Conservation (phyloP, 1,140 invertebrate species). For the Apis laboriosa region DNA sequence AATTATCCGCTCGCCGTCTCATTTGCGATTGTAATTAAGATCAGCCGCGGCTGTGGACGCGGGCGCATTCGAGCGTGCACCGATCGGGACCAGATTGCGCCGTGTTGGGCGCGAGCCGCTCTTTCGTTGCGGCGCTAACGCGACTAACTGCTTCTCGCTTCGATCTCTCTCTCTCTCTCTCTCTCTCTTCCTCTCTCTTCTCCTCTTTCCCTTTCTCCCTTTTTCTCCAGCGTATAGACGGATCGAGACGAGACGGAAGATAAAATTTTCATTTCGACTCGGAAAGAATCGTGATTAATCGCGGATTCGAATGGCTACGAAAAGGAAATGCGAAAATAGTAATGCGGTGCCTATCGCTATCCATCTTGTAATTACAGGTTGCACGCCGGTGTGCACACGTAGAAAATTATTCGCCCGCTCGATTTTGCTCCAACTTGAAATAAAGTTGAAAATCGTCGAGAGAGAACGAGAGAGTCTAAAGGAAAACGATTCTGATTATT, state of each 20-base stretch:
- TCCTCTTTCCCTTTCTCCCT: not conserved
- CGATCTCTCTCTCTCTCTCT: conserved; percentile 4
- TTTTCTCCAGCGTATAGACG: too few relatives aligned
- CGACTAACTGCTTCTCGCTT: conserved; percentile 49
- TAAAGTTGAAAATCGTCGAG: not conserved
- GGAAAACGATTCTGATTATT: conserved; percentile 20
- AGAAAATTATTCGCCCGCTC: not conserved
- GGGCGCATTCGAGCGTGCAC: conserved; percentile 59
- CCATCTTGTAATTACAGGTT: conserved; percentile 39
- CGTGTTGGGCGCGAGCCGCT: not conserved
- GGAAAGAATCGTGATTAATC: conserved; percentile 16
- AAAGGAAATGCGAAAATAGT: not conserved
- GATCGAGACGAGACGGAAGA: not conserved
- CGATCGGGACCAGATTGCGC: conserved; percentile 53
- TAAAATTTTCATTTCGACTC: not conserved
- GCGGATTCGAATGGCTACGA: not conserved
- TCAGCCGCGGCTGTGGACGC: conserved; percentile 40
- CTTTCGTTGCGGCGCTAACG: conserved; percentile 47
- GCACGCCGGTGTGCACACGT: not conserved
- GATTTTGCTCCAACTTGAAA: not conserved
- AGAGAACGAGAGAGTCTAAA: too few relatives aligned
- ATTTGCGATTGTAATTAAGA: conserved; percentile 76
- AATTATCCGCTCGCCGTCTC: conserved; percentile 73
- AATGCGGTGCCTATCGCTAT: conserved; percentile 11
- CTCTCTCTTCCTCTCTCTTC: not conserved